Evolutionary conservation across 1,140 invertebrate genomes (phyloP), one percentile per base, ranked within the genome.

Genomic region (Aradophagus sp.): DNA sequence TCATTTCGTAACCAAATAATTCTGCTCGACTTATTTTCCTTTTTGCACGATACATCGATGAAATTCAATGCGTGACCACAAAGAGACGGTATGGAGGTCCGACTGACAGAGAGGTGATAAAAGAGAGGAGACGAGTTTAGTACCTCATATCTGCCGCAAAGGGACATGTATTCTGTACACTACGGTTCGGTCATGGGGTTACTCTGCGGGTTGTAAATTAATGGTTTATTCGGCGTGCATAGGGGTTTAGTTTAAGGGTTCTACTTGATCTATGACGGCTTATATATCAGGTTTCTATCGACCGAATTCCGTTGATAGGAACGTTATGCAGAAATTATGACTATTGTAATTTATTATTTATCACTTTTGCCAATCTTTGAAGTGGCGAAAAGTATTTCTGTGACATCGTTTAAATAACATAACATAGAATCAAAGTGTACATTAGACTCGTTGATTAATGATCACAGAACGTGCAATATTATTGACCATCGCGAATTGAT

Each of bases 191-290:
- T 50, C 61, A 75, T 70, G 73, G 76, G 79, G 79, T 82, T 82
- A 83, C 78, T 79, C 80, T 82, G 81, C 70, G 81, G 81, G 80
- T 83, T 84, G 81, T 84, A 84, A 83, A 84, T 84, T 83, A 83
- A 84, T 84, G 81, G 81, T 82, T 80, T 79, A 77, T 74, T 77
- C 74, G 61, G 45, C 75, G 73, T 13, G 78, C 67, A 76, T 55
- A n/a, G 68, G 73, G 73, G 71, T 63, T 75, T 48, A 66, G 69
- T 79, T 71, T 82, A 81, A 83, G 80, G 82, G 79, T 79, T 77
- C 72, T 69, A 66, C 74, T 82, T 84, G 78, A 84, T 84, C 79
- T 84, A 84, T 79, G 78, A 76, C 42, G 68, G 74, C 70, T 62
- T 78, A 77, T 79, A 75, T 75, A 77, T 77, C 52, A 67, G 80